These are phyloP conservation scores for Dichetophora obliterata DNA, from an alignment of 2,888 invertebrate genomes.

Conservation along the genomic window DNA sequence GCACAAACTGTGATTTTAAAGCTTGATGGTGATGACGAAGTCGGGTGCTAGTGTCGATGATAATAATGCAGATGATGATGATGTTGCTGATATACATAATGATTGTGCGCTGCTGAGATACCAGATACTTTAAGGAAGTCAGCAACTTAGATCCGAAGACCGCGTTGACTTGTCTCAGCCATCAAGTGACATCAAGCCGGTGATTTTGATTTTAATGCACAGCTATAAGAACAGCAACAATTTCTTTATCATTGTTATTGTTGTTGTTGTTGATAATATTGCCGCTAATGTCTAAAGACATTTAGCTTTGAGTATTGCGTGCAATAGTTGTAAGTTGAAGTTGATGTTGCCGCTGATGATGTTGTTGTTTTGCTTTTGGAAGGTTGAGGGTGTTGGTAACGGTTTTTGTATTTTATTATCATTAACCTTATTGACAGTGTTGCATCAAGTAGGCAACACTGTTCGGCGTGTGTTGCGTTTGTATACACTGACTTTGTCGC, in stretches of 20 bases:
- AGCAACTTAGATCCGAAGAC: neutral
- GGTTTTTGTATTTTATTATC: neutral
- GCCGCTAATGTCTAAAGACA: conserved; percentile 22
- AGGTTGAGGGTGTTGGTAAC: neutral
- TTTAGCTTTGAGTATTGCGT: neutral
- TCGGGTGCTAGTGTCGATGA: neutral
- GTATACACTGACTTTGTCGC: neutral
- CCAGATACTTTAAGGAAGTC: conserved; percentile 15
- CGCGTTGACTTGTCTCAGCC: neutral
- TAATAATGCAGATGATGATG: neutral
- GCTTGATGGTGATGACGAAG: neutral
- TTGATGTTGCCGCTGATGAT: no score
- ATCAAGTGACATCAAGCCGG: conserved; percentile 12
- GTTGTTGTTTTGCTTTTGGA: neutral
- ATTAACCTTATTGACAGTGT: neutral
- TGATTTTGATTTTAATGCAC: conserved; percentile 9
- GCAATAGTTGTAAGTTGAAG: no score
- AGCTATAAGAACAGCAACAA: neutral
- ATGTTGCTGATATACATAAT: neutral
- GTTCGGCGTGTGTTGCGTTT: neutral
- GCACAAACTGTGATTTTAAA: conserved; percentile 6
- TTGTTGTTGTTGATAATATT: conserved; percentile 7
- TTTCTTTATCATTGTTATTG: neutral
- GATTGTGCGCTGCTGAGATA: neutral
- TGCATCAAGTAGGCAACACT: neutral